Evolutionary conservation across 2,113 vertebrate genomes (phyloP).

Genomic region (Syrmaticus mikado): DNA sequence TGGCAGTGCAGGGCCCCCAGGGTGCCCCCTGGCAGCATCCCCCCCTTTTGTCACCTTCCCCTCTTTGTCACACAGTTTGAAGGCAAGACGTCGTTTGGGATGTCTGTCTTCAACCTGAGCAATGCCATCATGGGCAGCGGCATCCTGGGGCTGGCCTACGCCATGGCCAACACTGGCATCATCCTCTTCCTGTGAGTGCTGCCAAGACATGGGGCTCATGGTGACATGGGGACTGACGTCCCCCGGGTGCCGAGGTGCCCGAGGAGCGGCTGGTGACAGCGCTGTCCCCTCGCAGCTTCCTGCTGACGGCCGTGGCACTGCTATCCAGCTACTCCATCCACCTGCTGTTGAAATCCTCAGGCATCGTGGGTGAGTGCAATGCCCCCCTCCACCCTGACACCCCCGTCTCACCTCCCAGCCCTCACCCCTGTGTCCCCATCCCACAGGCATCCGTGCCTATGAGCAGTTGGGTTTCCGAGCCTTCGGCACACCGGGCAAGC

Average conservation of each 20-base stretch:
- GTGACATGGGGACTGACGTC: background rate
- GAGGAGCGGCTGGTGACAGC: background rate
- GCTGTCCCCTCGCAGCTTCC: constrained; percentile 81
- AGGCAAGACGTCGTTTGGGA: constrained; percentile 96
- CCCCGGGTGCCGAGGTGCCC: background rate
- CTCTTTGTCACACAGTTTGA: constrained; percentile 83
- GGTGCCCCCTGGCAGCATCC: background rate
- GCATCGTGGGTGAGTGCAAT: constrained; percentile 90
- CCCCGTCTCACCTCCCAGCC: accelerated
- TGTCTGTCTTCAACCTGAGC: constrained; percentile 98
- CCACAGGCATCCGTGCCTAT: constrained; percentile 92
- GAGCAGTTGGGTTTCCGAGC: constrained; percentile 95
- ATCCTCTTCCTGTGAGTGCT: constrained; percentile 95
- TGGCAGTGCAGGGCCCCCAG: background rate
- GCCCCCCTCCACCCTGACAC: background rate
- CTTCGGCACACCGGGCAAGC: constrained; percentile 94
- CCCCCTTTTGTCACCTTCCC: background rate
- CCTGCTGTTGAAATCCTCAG: constrained; percentile 92
- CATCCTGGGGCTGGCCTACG: constrained; percentile 94
- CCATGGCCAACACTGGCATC: constrained; percentile 97
- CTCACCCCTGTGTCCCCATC: accelerated
- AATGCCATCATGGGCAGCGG: constrained; percentile 99
- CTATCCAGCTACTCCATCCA: constrained; percentile 96
- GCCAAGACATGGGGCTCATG: background rate
- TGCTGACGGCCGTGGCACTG: constrained; percentile 87